These are phyloP conservation scores for Heliconius melpomene DNA, from an alignment of 1,140 invertebrate genomes.

Conservation along the genomic window DNA sequence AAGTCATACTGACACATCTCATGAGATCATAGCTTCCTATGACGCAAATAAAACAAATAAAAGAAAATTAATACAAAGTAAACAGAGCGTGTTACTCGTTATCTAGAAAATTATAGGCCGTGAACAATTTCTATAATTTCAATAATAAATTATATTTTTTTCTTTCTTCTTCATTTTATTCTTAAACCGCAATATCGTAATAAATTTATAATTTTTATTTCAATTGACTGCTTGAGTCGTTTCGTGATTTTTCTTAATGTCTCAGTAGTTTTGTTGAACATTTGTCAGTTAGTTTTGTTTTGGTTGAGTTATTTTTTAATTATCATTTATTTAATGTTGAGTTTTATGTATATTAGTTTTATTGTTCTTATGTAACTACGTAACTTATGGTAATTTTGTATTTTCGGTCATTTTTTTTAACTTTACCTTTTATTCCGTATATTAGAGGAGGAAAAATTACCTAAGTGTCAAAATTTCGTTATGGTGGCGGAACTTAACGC, in stretches of 20 bases:
- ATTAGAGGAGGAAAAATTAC: background rate
- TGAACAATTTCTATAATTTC: constrained; percentile 28
- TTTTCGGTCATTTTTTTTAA: background rate
- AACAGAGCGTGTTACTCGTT: constrained; percentile 22
- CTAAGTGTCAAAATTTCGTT: background rate
- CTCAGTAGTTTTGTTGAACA: background rate
- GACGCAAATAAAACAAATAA: constrained; percentile 16
- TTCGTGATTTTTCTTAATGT: background rate
- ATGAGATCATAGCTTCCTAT: background rate
- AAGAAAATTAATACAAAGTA: constrained; percentile 18
- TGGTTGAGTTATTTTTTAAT: background rate
- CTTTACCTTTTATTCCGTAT: background rate
- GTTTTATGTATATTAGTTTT: too few relatives aligned
- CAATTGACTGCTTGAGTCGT: background rate
- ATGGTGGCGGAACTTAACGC: background rate
- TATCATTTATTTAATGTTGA: background rate
- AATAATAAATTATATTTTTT: constrained; percentile 17
- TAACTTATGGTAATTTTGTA: too few relatives aligned
- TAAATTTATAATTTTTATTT: background rate
- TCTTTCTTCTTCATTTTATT: background rate
- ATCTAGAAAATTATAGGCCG: constrained; percentile 19
- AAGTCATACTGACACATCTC: constrained; percentile 1
- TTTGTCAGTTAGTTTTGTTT: background rate
- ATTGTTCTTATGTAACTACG: too few relatives aligned
- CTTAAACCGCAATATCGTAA: too few relatives aligned